phyloP scores from a whole-genome alignment of 2,888 invertebrate species.

The Mythimna pallens region DNA sequence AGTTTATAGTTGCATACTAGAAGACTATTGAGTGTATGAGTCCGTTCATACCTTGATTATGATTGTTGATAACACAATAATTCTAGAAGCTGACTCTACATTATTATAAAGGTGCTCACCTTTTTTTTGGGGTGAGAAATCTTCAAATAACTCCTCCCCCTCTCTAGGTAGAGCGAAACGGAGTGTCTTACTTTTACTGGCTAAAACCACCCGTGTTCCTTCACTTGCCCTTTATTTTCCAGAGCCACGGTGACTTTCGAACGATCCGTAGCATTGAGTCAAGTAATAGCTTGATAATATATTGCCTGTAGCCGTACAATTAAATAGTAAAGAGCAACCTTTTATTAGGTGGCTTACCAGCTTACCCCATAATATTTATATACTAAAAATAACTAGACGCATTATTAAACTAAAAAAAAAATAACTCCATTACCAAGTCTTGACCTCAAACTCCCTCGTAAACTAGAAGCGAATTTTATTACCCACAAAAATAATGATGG shows the following conservation, averaged over 20 bases:
- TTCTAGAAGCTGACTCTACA: slow-evolving; percentile 5
- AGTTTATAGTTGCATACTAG: not conserved
- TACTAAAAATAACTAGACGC: slow-evolving; percentile 1
- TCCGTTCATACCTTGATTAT: slow-evolving; percentile 22
- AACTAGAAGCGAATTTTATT: slow-evolving; percentile 52
- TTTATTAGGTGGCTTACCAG: not conserved
- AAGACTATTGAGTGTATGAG: slow-evolving; percentile 4
- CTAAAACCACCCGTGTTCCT: too few species aligned
- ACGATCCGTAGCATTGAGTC: not conserved
- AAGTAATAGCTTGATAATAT: not conserved
- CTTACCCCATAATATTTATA: not conserved
- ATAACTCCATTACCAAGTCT: slow-evolving; percentile 13
- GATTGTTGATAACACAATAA: slow-evolving; percentile 24
- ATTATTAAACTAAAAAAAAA: slow-evolving; percentile 3
- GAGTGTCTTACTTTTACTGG: too few species aligned
- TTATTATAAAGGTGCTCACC: slow-evolving; percentile 1
- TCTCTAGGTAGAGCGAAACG: too few species aligned
- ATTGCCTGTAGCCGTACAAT: not conserved
- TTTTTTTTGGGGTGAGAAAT: not conserved
- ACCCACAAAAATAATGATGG: slow-evolving; percentile 48
- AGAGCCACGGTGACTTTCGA: too few species aligned
- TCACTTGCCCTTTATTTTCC: too few species aligned
- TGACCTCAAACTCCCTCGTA: slow-evolving; percentile 41
- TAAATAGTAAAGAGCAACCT: not conserved
- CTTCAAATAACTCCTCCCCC: too few species aligned